These are phyloP conservation scores for Drosophila pseudotalamancana DNA, from an alignment of 2,888 invertebrate genomes.

Conservation along the genomic window DNA sequence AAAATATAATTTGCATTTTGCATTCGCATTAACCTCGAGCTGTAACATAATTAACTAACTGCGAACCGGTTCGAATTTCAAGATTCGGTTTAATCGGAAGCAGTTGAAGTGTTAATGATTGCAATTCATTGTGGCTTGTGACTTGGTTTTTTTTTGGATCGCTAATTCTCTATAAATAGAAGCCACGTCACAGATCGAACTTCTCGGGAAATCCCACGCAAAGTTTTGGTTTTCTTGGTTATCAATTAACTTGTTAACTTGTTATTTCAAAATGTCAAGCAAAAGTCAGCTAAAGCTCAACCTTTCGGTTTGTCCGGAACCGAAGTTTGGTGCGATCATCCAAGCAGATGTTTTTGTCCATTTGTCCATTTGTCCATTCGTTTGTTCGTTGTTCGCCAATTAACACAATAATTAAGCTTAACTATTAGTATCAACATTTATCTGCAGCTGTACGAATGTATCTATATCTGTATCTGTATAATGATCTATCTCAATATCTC, in stretches of 20 bases:
- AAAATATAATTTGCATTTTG: constrained; percentile 6
- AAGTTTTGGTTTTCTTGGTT: background rate
- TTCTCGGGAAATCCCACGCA: constrained; percentile 32
- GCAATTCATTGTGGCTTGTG: constrained; percentile 19
- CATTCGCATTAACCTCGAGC: constrained; percentile 20
- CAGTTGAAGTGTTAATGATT: constrained; percentile 61
- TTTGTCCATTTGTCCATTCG: background rate
- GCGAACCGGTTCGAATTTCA: constrained; percentile 9
- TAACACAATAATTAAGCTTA: constrained; percentile 62
- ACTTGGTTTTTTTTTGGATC: constrained; percentile 35
- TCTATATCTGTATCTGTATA: background rate
- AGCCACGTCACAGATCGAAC: constrained; percentile 16
- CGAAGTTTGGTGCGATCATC: constrained; percentile 23
- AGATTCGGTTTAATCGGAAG: constrained; percentile 53
- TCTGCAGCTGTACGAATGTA: constrained; percentile 8
- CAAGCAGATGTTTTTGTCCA: constrained; percentile 8
- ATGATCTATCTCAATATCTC: background rate
- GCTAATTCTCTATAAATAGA: constrained; percentile 38
- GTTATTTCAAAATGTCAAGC: constrained; percentile 31
- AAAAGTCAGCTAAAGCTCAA: constrained; percentile 9
- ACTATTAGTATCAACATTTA: constrained; percentile 41
- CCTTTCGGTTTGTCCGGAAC: constrained; percentile 23
- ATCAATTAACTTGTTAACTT: constrained; percentile 44
- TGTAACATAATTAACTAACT: constrained; percentile 2
- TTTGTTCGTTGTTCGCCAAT: constrained; percentile 58